Evolutionary conservation across 2,113 vertebrate species (phyloP), one percentile per base, ranked within the genome.

Genomic region (Hippopotamus amphibius): DNA sequence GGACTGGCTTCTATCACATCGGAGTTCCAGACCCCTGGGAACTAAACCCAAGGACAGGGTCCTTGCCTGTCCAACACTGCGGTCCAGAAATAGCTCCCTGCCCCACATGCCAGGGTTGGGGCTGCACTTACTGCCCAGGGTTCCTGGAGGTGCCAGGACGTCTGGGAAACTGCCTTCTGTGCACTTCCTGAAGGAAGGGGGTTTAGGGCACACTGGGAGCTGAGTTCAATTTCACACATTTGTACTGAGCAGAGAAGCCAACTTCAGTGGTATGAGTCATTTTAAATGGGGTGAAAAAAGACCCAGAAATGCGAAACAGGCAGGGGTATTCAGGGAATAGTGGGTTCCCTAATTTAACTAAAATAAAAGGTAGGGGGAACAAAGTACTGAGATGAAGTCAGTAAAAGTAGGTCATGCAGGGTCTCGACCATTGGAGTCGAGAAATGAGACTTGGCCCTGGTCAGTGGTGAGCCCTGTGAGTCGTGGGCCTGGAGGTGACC

Each of bases 51-150:
- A 57, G 11, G 30, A 61, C 57, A 19, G 41, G 19, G 8, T 66
- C 30, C 69, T 83, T 74, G 13, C 19, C 66, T 53, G 37, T 16
- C 46, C 69, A 17, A 26, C 37, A n/a, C 41, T n/a, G 19, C 41
- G 33, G 59, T 7, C 55, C 41, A 46, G 33, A 90, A 92, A 37
- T 19, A 48, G 30, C n/a, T 74, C 50, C 43, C 57, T 48, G n/a
- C 2, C 17, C 66, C 41, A 1, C 1, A 2, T 15, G 33, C 59
- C 17, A 5, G 43, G 37, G 7, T 4, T n/a, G 6, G 26, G 50
- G 16, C 37, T n/a, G 1, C 14, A 57, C 4, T 61, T 59, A 19
- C 7, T 19, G 17, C 28, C 21, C 71, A 43, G 24, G 4, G 14
- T n/a, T 37, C 65, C 37, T 43, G 33, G 8, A 53, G 48, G 33